Evolutionary conservation across 2,113 vertebrate genomes (phyloP), one percentile per base, ranked within the genome.

Genomic region (Sinosuthora webbiana): DNA sequence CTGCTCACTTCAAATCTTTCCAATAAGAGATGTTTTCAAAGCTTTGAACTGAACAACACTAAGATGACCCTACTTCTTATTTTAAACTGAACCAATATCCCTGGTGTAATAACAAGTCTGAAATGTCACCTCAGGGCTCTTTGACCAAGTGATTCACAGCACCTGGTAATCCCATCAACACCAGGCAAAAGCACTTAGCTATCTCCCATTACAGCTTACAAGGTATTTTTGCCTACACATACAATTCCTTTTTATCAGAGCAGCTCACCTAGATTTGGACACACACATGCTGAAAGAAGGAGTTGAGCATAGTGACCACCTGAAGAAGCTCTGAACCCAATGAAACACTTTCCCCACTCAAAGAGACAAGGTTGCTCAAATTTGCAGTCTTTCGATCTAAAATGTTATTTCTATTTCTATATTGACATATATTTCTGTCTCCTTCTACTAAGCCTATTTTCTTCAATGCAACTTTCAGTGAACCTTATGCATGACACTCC

Each of bases 401-500:
- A 83, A 90, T 18, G 28, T 49, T 71, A n/a, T 37, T 78, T 81
- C 21, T 74, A 15, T 93, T 95, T 73, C 93, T 84, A 89, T 76
- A 42, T 52, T 74, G 83, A 69, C 23, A 39, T 35, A 28, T 65
- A 84, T 84, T 93, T 92, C 24, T 80, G 65, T 53, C 71, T 68
- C 15, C 3, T 87, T 91, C 95, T 91, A 94, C 96, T 95, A 95
- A 96, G 71, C 63, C 83, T 64, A 28, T 96, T 97, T 90, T 55
- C 33, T 78, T 89, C 84, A 91, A 90, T 68, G 52, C 44, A 82
- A 91, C 9, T 60, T 95, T 79, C 90, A 93, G 73, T 64, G 76
- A 97, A 86, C 70, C 84, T 95, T 74, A 96, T 7, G 37, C 65
- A 79, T 95, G 90, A 94, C 79, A 94, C 91, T 97, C 95, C 94